Evolutionary conservation across 2,113 vertebrate species (phyloP).

Genomic region (Parus major): DNA sequence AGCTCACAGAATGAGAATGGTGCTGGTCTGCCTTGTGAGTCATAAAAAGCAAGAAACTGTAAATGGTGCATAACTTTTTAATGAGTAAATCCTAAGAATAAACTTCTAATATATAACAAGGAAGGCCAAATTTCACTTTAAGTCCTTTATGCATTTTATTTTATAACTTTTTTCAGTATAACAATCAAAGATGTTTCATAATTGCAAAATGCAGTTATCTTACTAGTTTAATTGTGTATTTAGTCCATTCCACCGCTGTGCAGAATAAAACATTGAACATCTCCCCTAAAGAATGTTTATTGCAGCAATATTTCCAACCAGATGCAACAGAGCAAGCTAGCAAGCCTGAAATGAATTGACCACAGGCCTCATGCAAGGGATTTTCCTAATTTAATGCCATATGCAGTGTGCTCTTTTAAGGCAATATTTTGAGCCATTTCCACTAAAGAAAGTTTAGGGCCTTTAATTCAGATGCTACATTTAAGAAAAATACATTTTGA

Average conservation of each 20-base stretch:
- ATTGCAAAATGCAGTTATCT: neutral
- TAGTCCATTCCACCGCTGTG: neutral
- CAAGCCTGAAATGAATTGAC: neutral
- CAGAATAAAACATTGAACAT: neutral
- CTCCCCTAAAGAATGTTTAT: neutral
- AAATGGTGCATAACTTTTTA: slow-evolving; percentile 6
- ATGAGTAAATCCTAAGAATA: neutral
- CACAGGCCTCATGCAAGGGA: neutral
- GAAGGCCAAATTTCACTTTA: neutral
- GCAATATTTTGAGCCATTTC: neutral
- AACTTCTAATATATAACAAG: neutral
- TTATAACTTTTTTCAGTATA: neutral
- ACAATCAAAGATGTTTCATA: neutral
- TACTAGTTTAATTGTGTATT: neutral
- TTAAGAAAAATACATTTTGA: neutral
- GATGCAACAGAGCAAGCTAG: neutral
- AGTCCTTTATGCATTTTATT: neutral
- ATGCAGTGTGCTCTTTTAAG: neutral
- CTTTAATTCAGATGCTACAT: neutral
- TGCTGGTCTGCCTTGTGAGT: neutral
- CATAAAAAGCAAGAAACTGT: neutral
- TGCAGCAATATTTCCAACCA: neutral
- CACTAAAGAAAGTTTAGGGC: neutral
- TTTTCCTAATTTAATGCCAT: neutral
- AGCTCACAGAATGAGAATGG: neutral